Conservation (phyloP, 2,113 vertebrate genomes). For the Picathartes gymnocephalus region DNA sequence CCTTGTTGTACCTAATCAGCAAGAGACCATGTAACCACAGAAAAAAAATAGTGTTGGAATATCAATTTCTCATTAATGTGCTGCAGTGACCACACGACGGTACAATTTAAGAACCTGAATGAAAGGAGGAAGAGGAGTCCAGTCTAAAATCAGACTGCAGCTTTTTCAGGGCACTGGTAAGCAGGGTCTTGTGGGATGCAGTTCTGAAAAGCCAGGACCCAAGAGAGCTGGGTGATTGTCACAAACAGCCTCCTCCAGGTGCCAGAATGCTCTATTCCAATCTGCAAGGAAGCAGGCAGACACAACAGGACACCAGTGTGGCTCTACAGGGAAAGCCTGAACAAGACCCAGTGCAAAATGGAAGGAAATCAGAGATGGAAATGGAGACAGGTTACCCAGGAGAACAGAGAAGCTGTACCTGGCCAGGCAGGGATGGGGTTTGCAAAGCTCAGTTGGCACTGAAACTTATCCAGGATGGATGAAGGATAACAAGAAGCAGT, state of each 20-base stretch:
- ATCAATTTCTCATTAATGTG: not conserved
- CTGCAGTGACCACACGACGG: not conserved
- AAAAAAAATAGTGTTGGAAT: not conserved
- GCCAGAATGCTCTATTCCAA: not conserved
- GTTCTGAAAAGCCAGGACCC: not conserved
- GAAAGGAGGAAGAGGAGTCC: not conserved
- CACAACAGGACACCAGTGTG: not conserved
- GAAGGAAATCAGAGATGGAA: not conserved
- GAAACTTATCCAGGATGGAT: not conserved
- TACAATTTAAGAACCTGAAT: not conserved
- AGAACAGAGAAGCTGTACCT: not conserved
- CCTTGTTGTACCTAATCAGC: not conserved
- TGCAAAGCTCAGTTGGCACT: not conserved
- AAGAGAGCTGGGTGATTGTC: not conserved
- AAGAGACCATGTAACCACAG: not conserved
- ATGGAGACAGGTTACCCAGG: not conserved
- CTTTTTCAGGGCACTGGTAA: not conserved
- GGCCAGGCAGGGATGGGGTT: not conserved
- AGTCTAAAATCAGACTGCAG: not conserved
- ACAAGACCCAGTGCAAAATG: not conserved
- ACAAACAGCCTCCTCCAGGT: not conserved
- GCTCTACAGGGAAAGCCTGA: not conserved
- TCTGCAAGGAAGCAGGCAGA: not conserved
- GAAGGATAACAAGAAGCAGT: not conserved
- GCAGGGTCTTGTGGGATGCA: not conserved